phyloP scores from a whole-genome alignment of 2,113 vertebrate species.

The Jacana jacana region DNA sequence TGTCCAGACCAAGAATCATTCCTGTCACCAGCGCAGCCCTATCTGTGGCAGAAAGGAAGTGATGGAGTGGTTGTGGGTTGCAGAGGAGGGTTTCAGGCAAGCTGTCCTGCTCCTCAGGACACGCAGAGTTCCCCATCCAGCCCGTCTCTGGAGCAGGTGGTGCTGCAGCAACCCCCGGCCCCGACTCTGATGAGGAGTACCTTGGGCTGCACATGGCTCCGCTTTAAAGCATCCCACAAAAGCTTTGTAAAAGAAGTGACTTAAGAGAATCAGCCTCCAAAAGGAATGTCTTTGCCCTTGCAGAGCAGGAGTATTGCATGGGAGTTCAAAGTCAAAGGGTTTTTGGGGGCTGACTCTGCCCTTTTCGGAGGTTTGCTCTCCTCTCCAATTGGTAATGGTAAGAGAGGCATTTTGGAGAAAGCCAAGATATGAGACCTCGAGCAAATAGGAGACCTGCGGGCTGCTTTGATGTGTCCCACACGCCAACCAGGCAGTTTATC shows the following conservation, averaged over 20 bases:
- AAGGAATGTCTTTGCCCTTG: not conserved
- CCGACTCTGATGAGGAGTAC: fast-evolving
- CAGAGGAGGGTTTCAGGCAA: not conserved
- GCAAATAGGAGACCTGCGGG: not conserved
- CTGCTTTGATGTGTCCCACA: constrained; percentile 1
- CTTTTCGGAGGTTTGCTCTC: not conserved
- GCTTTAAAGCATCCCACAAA: not conserved
- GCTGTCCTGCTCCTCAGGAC: not conserved
- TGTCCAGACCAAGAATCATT: not conserved
- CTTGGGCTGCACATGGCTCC: not conserved
- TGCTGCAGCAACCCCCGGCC: not conserved
- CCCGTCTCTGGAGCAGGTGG: not conserved
- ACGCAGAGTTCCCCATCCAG: not conserved
- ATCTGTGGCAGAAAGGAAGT: not conserved
- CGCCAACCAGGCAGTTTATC: not conserved
- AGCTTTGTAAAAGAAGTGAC: not conserved
- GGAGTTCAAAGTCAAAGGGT: not conserved
- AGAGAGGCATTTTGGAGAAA: not conserved
- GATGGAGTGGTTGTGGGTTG: not conserved
- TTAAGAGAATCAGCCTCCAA: not conserved
- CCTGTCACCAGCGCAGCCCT: not conserved
- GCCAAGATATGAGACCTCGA: not conserved
- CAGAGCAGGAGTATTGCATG: not conserved
- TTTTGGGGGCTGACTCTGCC: not conserved
- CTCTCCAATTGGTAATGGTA: not conserved